These are phyloP conservation scores for Iphiclides podalirius DNA, from an alignment of 2,888 invertebrate species.

Conservation along the genomic window DNA sequence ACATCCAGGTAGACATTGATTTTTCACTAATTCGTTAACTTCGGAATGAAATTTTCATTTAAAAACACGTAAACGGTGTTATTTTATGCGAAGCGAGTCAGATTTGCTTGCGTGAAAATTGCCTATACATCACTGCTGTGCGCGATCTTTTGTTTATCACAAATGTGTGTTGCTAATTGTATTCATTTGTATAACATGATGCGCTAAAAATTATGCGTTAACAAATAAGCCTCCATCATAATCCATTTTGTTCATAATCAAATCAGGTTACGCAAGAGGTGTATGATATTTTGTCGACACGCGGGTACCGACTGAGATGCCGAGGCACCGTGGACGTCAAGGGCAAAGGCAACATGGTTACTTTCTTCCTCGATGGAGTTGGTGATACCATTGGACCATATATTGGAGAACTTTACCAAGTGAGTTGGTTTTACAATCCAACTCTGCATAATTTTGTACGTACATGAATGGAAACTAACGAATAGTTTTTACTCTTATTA, in stretches of 20 bases:
- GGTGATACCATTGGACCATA: constrained; percentile 41
- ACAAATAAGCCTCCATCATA: constrained; percentile 23
- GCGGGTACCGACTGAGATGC: constrained; percentile 90
- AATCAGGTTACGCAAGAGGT: constrained; percentile 96
- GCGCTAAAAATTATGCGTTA: not conserved
- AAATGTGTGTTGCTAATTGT: no score
- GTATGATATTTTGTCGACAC: constrained; percentile 86
- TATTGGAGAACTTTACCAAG: constrained; percentile 48
- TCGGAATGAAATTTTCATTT: no score
- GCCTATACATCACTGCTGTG: no score
- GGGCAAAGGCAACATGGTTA: constrained; percentile 96
- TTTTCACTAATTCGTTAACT: constrained; percentile 9
- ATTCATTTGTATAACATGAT: no score
- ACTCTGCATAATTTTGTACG: no score
- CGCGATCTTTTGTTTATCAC: no score
- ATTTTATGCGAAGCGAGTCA: no score
- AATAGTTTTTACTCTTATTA: no score
- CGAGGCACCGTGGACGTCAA: constrained; percentile 95
- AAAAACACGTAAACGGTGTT: no score
- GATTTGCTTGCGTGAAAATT: no score
- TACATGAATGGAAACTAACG: no score
- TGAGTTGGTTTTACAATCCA: constrained; percentile 36
- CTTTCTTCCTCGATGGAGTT: constrained; percentile 87
- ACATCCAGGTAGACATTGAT: constrained; percentile 92
- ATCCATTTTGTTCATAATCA: constrained; percentile 35